Evolutionary conservation across 2,797 vertebrate species (phyloP).

Genomic region (Catamblyrhynchus diadema): DNA sequence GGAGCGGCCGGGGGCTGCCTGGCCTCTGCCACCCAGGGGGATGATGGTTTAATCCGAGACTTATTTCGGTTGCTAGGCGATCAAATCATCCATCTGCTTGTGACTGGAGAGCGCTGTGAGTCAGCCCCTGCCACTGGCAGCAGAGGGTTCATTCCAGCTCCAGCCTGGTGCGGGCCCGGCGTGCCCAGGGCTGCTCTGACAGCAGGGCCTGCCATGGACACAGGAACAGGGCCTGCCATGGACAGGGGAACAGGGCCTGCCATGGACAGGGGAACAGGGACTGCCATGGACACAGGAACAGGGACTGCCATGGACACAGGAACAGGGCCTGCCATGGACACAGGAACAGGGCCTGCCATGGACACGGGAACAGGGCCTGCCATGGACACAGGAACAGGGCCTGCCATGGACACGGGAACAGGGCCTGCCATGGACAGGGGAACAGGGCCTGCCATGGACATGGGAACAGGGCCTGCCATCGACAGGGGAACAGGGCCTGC

Average conservation of each 20-base stretch:
- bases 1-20: not conserved
- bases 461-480: no score
- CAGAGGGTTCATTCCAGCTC: not conserved
- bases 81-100: constrained; percentile 65
- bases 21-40: not conserved
- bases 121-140: constrained; percentile 33
- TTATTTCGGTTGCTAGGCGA: constrained; percentile 64
- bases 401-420: no score
- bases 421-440: no score
- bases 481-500: no score
- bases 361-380: no score
- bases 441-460: not conserved
- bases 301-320: no score
- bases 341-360: no score
- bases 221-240: not conserved
- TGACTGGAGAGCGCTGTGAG: constrained; percentile 23
- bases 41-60: not conserved
- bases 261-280: no score
- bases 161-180: not conserved
- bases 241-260: no score
- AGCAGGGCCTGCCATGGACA: not conserved
- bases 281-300: no score
- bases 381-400: no score
- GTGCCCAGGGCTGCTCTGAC: not conserved
- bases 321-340: no score